Conservation (phyloP, 2,113 vertebrate species). For the Petromus typicus region DNA sequence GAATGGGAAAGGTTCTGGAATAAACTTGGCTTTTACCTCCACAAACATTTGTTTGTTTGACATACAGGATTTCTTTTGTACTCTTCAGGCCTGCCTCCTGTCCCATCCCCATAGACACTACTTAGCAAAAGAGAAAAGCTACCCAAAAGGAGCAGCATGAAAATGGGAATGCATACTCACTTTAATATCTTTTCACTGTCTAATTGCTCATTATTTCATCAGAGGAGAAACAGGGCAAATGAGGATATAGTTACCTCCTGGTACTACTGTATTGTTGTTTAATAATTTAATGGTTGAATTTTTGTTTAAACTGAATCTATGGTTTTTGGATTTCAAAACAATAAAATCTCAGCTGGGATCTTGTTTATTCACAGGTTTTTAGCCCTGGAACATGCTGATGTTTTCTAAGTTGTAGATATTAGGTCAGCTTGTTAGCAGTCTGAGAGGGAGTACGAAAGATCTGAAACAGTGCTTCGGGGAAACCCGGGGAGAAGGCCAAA, state of each 20-base stretch:
- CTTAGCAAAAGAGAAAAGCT: neutral
- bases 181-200: neutral
- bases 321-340: constrained; percentile 28
- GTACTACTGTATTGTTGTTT: neutral
- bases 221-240: neutral
- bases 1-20: neutral
- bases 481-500: neutral
- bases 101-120: neutral
- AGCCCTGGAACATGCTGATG: neutral
- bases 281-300: neutral
- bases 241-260: neutral
- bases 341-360: neutral
- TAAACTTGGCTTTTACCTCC: neutral
- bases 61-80: neutral
- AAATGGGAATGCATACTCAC: neutral
- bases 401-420: neutral
- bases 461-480: no score
- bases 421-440: neutral
- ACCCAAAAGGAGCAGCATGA: neutral
- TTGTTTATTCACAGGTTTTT: neutral
- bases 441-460: neutral
- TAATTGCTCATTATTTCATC: neutral
- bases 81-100: neutral
- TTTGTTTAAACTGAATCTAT: neutral
- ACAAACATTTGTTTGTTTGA: neutral